Base-by-base conservation (phyloP, 2,888 invertebrate genomes). In the Drosophila mimica region DNA sequence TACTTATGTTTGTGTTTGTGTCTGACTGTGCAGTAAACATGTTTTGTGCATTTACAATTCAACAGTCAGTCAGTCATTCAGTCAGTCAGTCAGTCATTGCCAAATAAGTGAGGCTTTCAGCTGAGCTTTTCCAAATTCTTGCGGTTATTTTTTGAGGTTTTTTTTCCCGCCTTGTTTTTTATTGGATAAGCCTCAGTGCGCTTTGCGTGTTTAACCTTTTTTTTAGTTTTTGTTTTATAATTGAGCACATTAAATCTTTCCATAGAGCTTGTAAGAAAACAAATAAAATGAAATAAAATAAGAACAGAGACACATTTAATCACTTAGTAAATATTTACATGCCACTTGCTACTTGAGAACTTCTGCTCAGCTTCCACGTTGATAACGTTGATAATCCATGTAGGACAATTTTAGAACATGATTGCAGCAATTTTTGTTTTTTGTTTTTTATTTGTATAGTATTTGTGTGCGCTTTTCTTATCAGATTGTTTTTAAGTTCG, bases 261-360 rank as follows among this genome's bases (percentile, higher is more conserved):
- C 75, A 81, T 49, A 71, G 51, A 43, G 20, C 7, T 17, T 43
- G 51, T 46, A 54, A 28, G 46, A 38, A 25, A 30, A 66, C 15
- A 54, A 66, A 49, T 40, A 49, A n/a, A 33, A 49, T 40, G 33
- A n/a, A 33, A 13, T 0, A n/a, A 20, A 57, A n/a, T n/a, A 13
- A 30, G 15, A 15, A 9, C 52, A 53, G 36, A 70, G 46, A 25
- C 28, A 28, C 31, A 34, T 81, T 73, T 88, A 84, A 84, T 84
- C 88, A 76, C 74, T 60, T 76, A 25, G 66, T 76, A 82, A 88
- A 85, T 83, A 88, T 86, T 85, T 83, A 73, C 66, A 56, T 68
- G 25, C 25, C 25, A 69, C 70, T 70, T 72, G 53, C 72, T 75
- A 31, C n/a, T 30, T 36, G 11, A 43, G 53, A 72, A 33, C 58